Base-by-base conservation (phyloP, 2,797 vertebrate genomes). In the Holocentrus rufus region DNA sequence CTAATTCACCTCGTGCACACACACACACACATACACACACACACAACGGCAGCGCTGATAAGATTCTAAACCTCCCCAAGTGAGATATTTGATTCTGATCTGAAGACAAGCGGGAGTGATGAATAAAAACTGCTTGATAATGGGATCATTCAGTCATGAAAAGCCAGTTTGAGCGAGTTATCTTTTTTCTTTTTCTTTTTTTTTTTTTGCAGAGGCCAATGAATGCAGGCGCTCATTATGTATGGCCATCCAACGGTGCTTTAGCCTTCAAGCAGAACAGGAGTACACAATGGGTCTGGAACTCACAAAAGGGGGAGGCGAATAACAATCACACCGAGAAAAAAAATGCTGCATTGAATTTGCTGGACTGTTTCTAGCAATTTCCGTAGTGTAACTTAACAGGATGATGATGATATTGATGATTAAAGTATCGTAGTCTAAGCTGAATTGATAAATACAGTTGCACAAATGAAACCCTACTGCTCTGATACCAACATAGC, bases 141-240 rank as follows among this genome's bases (percentile, higher is more conserved):
- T 88, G 81, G 82, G 87, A 85, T 86, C 86, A 69, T 79, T 84
- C 81, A 91, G 81, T 87, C 90, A 89, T 90, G 89, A 90, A 87
- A 89, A 90, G 77, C 60, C 77, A 74, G 84, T 87, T 69, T 75
- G 69, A 84, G 80, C 53, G 18, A 80, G 77, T 85, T 84, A 74
- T 90, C 84, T 80, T 84, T 76, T 50, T 54, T 20, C n/a, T n/a
- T n/a, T n/a, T n/a, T n/a, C n/a, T n/a, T n/a, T n/a, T n/a, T n/a
- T n/a, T n/a, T n/a, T n/a, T n/a, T n/a, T n/a, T n/a, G n/a, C 1
- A 31, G 83, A 73, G 78, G 77, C 80, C 79, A 56, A 73, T 85
- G 83, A 88, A 87, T 80, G 80, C 72, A 68, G 79, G 49, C 59
- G 22, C 68, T 87, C 81, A 86, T 90, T 90, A 85, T 90, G 85